Percentiles rank a stretch among this genome's conserved stretches.
Evolutionary conservation across 1,140 invertebrate species (phyloP).

Genomic region (Ruditapes philippinarum): DNA sequence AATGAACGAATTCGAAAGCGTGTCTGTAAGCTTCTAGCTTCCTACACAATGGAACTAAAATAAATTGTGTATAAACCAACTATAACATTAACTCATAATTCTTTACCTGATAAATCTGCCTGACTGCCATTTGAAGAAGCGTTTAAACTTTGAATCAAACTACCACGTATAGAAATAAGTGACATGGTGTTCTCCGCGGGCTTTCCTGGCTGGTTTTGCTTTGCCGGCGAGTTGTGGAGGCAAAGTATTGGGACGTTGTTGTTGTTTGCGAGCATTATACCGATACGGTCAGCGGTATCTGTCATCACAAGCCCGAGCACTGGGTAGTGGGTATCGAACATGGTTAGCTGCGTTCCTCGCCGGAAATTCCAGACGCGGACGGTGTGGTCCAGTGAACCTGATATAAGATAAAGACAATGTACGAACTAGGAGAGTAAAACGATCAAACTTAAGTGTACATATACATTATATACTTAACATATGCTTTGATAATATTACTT

Average conservation of each 20-base stretch:
- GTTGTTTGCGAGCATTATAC: constrained; percentile 51
- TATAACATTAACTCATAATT: too few species aligned
- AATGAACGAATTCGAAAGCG: too few species aligned
- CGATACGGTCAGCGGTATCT: constrained; percentile 54
- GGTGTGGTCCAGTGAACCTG: constrained; percentile 59
- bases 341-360: constrained; percentile 45
- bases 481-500: too few species aligned
- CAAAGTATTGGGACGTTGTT: constrained; percentile 54
- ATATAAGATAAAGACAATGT: too few species aligned
- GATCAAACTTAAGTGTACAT: too few species aligned
- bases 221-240: constrained; percentile 57
- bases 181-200: neutral
- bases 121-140: neutral
- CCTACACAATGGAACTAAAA: too few species aligned
- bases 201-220: neutral
- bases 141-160: neutral
- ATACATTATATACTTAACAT: too few species aligned
- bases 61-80: too few species aligned
- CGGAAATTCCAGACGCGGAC: constrained; percentile 53
- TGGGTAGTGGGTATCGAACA: constrained; percentile 56
- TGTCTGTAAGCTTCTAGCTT: too few species aligned
- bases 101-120: constrained; percentile 14
- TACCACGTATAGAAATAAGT: neutral
- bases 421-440: too few species aligned
- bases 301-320: constrained; percentile 48